A percentile compares a stretch with the other conserved stretches of the same genome.
Conservation (phyloP, 2,888 invertebrate genomes). For the Agrotis puta region DNA sequence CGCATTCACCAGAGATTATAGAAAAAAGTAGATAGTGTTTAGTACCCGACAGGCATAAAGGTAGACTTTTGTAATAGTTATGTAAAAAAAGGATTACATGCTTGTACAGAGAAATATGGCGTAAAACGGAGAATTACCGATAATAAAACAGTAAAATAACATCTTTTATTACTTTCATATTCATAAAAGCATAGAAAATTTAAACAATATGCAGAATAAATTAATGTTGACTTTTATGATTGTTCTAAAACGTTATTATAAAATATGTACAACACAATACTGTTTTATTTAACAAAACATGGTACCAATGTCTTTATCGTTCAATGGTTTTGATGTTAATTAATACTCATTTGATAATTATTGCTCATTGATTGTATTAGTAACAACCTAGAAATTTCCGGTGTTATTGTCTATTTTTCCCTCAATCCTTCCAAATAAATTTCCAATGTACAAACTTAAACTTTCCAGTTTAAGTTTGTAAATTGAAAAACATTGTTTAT, state of each 20-base stretch:
- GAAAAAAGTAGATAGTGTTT: no score
- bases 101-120: background rate
- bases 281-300: background rate
- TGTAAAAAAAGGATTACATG: no score
- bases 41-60: no score
- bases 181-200: background rate
- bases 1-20: no score
- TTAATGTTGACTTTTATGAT: background rate
- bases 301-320: background rate
- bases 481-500: constrained; percentile 4
- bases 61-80: no score
- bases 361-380: background rate
- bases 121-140: background rate
- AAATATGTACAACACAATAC: background rate
- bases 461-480: background rate
- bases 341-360: background rate
- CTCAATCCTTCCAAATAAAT: no score
- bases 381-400: background rate
- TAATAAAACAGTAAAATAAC: background rate
- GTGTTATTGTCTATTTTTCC: background rate
- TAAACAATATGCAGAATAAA: background rate
- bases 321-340: background rate
- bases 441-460: no score
- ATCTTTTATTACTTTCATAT: no score
- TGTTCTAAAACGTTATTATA: constrained; percentile 1